A percentile compares a stretch with the other conserved stretches of the same genome.
Conservation (phyloP, 2,888 invertebrate species). For the Choristoneura rosaceana region DNA sequence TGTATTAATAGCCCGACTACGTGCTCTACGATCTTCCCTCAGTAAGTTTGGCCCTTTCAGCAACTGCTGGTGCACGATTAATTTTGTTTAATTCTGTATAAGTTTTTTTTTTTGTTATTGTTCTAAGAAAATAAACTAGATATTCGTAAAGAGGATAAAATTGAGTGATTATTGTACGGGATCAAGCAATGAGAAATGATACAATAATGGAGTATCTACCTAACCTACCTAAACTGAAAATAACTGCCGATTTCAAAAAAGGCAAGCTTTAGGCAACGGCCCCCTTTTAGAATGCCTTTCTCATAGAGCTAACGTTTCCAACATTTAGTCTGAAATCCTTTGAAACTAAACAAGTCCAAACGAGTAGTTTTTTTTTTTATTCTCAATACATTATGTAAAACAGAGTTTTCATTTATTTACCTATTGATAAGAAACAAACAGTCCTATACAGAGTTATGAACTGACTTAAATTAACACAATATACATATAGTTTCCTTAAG, state of each 20-base stretch:
- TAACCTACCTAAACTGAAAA: background rate
- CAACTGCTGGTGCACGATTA: constrained; percentile 25
- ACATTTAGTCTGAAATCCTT: background rate
- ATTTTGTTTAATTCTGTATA: constrained; percentile 16
- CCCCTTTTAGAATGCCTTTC: background rate
- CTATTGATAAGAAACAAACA: too few relatives aligned
- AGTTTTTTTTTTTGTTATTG: constrained; percentile 12
- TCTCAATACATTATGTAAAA: background rate
- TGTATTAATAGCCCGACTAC: constrained; percentile 25
- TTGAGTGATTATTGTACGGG: background rate
- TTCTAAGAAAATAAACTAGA: background rate
- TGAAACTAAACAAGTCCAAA: background rate
- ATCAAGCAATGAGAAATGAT: background rate
- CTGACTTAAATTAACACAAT: too few relatives aligned
- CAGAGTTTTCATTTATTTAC: too few relatives aligned
- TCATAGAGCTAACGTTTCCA: background rate
- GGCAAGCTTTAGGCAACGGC: background rate
- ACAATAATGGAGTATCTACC: too few relatives aligned
- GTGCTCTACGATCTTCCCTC: constrained; percentile 19
- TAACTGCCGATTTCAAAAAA: background rate
- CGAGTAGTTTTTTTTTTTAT: background rate
- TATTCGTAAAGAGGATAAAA: background rate
- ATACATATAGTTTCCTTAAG: too few relatives aligned
- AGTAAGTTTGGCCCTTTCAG: constrained; percentile 26
- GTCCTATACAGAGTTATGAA: too few relatives aligned